A percentile compares a stretch with the other conserved stretches of the same genome.
Evolutionary conservation across 2,797 vertebrate species (phyloP).

Genomic region (Coranthus polyacanthus): DNA sequence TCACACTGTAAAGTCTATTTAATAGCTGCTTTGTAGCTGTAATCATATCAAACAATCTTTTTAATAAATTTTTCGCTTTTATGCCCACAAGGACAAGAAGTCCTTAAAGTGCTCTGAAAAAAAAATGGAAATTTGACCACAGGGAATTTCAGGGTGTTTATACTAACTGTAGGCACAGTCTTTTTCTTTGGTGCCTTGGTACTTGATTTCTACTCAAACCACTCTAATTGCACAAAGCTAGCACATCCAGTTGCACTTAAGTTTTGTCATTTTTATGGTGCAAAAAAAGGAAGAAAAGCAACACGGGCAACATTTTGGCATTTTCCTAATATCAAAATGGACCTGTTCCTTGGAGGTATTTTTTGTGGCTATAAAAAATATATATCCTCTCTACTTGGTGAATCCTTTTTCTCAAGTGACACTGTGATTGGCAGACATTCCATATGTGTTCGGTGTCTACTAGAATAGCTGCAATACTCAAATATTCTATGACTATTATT

Average conservation of each 20-base stretch:
- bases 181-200: too few species aligned
- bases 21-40: too few species aligned
- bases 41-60: too few species aligned
- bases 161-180: neutral
- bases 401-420: conserved; percentile 24
- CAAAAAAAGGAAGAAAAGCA: conserved; percentile 3
- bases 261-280: conserved; percentile 4
- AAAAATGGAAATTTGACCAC: neutral
- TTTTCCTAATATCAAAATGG: conserved; percentile 5
- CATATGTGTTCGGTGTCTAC: neutral
- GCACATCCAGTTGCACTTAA: neutral
- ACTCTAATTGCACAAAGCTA: neutral
- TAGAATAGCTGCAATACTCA: conserved; percentile 22
- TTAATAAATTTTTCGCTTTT: neutral
- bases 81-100: neutral
- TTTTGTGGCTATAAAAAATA: conserved; percentile 3
- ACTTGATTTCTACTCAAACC: neutral
- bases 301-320: neutral
- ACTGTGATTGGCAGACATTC: neutral
- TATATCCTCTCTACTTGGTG: conserved; percentile 24
- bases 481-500: conserved; percentile 32
- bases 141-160: neutral
- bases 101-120: neutral
- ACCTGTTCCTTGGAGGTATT: conserved; percentile 5
- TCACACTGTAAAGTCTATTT: too few species aligned